These are phyloP conservation scores for Augochlorella aurata DNA, from an alignment of 2,888 invertebrate species.

Conservation along the genomic window DNA sequence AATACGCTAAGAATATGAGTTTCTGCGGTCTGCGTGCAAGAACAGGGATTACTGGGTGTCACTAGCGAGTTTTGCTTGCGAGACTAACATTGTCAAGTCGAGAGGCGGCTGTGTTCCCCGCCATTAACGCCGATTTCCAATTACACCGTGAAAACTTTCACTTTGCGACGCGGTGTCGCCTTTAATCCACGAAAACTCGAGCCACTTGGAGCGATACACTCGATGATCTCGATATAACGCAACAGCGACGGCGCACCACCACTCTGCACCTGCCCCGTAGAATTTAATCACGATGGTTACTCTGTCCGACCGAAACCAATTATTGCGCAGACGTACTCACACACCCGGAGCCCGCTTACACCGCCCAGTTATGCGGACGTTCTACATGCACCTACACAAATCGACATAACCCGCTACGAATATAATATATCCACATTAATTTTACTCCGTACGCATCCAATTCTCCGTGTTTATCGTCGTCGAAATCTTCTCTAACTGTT, in stretches of 20 bases:
- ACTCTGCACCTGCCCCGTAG: constrained; percentile 69
- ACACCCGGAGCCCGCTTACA: constrained; percentile 44
- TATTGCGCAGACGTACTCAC: constrained; percentile 72
- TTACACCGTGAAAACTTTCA: constrained; percentile 36
- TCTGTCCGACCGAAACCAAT: constrained; percentile 75
- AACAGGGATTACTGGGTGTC: neutral
- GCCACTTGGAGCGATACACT: constrained; percentile 38
- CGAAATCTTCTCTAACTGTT: neutral
- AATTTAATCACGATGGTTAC: constrained; percentile 76
- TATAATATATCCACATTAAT: constrained; percentile 40
- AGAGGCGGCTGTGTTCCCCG: neutral
- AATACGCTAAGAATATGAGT: neutral
- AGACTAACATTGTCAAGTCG: neutral
- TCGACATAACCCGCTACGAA: constrained; percentile 24
- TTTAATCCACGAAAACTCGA: constrained; percentile 56
- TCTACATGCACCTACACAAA: constrained; percentile 46
- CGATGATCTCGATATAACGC: constrained; percentile 57
- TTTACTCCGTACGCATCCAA: constrained; percentile 23
- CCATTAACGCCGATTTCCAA: constrained; percentile 25
- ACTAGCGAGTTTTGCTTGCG: neutral
- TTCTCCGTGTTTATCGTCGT: neutral
- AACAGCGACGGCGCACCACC: constrained; percentile 54
- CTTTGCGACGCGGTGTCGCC: constrained; percentile 40
- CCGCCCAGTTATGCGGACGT: constrained; percentile 47
- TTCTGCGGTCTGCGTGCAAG: neutral